These are phyloP conservation scores for Leptobrachium leishanense DNA, from an alignment of 2,113 vertebrate genomes.

Conservation along the genomic window DNA sequence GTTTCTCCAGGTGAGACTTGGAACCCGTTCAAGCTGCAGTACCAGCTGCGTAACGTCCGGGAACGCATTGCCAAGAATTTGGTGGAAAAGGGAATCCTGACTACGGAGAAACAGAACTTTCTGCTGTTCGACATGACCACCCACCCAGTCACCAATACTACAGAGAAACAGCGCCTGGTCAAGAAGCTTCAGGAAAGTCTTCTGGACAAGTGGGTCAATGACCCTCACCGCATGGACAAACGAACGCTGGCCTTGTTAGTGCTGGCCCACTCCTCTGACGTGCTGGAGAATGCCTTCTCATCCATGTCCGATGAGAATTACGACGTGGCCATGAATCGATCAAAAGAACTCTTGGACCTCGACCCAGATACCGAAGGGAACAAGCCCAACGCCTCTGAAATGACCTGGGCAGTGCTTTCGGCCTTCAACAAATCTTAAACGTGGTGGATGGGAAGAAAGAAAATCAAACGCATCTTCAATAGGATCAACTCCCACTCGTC, in stretches of 20 bases:
- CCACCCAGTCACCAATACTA: conserved; percentile 73
- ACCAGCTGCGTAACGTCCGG: conserved; percentile 78
- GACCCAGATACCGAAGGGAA: conserved; percentile 73
- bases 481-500: not conserved
- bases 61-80: conserved; percentile 80
- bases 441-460: not conserved
- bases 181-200: conserved; percentile 72
- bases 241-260: conserved; percentile 73
- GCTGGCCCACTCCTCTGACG: conserved; percentile 74
- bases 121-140: conserved; percentile 86
- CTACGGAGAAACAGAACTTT: conserved; percentile 84
- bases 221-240: conserved; percentile 73
- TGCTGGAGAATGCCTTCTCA: conserved; percentile 74
- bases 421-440: conserved; percentile 76
- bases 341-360: conserved; percentile 70
- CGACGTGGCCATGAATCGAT: conserved; percentile 68
- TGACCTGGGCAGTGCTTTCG: conserved; percentile 83
- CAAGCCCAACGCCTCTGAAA: conserved; percentile 65
- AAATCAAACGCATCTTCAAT: not conserved
- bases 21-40: conserved; percentile 85
- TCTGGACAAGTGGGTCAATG: conserved; percentile 77
- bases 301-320: conserved; percentile 71
- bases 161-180: conserved; percentile 76
- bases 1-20: conserved; percentile 75
- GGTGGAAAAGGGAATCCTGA: conserved; percentile 82